Base-by-base conservation (phyloP, 2,113 vertebrate genomes). In the Setophaga coronata region DNA sequence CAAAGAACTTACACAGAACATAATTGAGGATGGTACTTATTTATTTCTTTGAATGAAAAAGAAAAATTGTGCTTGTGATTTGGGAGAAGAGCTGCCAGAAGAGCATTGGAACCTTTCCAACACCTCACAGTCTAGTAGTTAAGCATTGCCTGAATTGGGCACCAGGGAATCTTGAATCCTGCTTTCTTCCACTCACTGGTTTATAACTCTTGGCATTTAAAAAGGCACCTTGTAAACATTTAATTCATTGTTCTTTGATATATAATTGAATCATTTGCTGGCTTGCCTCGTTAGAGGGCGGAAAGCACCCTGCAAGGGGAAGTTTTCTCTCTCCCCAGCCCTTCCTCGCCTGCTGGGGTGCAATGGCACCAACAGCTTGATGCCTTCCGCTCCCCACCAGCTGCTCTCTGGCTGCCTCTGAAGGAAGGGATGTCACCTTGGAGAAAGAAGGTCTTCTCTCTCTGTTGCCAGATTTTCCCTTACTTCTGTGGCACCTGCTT, bases 81-180 rank as follows among this genome's bases (percentile, higher is more conserved):
- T 94, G 57, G 29, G 72, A 82, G 82, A 23, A 92, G 33, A 92
- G 65, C 57, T 96, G 96, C 95, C 96, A 95, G 76, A 92, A 91
- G 60, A 94, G 80, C 72, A 96, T 65, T 93, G 90, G 93, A 94
- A 36, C 40, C 69, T 53, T 78, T 93, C 95, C 94, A 95, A 89
- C 23, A 83, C 43, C 95, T 96, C 88, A 96, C 93, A 96, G 96
- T 96, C 96, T 93, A 96, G 93, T 74, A 96, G 96, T 94, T 92
- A 94, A 92, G 93, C 69, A 90, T 90, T 95, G 95, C 95, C 92
- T 96, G 93, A 93, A 94, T 84, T 96, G 93, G 92, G 80, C 92
- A 96, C 90, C 5, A 0, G 77, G 94, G 86, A 95, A 94, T 93
- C 93, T 95, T 54, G 86, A 92, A 65, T 67, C 70, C 53, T 76